Conservation (phyloP, 2,888 invertebrate genomes). For the Herminia tarsipennalis region DNA sequence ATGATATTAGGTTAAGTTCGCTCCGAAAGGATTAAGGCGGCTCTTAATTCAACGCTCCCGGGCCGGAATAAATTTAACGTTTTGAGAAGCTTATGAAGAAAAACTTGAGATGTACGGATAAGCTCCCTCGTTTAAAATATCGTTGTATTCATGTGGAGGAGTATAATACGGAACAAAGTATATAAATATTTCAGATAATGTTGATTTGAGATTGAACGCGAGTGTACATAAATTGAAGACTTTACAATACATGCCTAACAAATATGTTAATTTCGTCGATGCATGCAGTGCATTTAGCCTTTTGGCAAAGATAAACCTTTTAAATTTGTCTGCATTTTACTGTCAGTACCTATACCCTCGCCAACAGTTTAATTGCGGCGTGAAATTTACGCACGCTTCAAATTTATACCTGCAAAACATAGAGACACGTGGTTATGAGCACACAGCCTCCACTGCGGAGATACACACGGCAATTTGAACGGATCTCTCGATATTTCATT, state of each 20-base stretch:
- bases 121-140: slow-evolving; percentile 63
- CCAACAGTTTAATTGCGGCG: slow-evolving; percentile 60
- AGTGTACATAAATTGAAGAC: slow-evolving; percentile 65
- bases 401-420: slow-evolving; percentile 53
- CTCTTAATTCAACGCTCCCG: slow-evolving; percentile 81
- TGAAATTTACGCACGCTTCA: slow-evolving; percentile 52
- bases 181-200: slow-evolving; percentile 29
- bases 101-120: slow-evolving; percentile 75
- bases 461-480: slow-evolving; percentile 67
- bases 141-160: slow-evolving; percentile 47
- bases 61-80: slow-evolving; percentile 83
- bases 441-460: slow-evolving; percentile 52
- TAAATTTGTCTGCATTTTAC: slow-evolving; percentile 58
- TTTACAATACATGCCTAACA: slow-evolving; percentile 48
- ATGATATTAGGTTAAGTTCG: slow-evolving; percentile 83
- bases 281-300: slow-evolving; percentile 42
- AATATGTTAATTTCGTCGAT: slow-evolving; percentile 42
- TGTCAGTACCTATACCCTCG: slow-evolving; percentile 37
- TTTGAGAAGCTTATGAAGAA: slow-evolving; percentile 81
- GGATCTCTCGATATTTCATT: slow-evolving; percentile 74
- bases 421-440: slow-evolving; percentile 39
- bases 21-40: slow-evolving; percentile 82
- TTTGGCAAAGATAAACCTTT: slow-evolving; percentile 44
- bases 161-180: slow-evolving; percentile 29
- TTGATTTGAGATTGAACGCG: slow-evolving; percentile 48